Conservation (phyloP, 2,888 invertebrate species). For the Hartigia nigra region DNA sequence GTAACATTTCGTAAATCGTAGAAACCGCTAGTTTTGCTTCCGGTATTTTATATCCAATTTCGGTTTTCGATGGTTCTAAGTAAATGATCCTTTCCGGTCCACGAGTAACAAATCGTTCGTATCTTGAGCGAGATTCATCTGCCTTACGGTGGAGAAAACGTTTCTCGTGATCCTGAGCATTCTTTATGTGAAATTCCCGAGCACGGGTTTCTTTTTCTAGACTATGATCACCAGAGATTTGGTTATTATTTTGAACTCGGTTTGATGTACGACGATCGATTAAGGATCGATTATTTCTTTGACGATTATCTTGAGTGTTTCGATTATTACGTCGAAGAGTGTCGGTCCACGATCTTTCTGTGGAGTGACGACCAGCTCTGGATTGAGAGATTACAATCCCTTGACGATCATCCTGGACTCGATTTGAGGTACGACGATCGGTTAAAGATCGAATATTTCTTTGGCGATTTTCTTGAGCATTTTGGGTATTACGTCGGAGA, state of each 20-base stretch:
- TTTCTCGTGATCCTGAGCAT: neutral
- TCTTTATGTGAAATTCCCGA: neutral
- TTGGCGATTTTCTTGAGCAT: neutral
- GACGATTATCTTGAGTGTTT: neutral
- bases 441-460: neutral
- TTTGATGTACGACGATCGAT: neutral
- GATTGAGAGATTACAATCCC: neutral
- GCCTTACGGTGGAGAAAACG: neutral
- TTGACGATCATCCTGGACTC: neutral
- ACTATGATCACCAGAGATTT: neutral
- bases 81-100: neutral
- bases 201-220: neutral
- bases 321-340: neutral
- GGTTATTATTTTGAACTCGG: neutral
- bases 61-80: neutral
- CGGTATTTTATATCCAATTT: neutral
- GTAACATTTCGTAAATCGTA: constrained; percentile 40
- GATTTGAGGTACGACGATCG: neutral
- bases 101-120: neutral
- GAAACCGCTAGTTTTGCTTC: constrained; percentile 5
- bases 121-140: neutral
- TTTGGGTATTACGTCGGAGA: neutral
- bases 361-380: neutral
- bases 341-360: neutral
- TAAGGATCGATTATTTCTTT: neutral